Percentiles rank a stretch among this genome's conserved stretches.
Conservation (phyloP, 2,888 invertebrate genomes). For the Sminthurides aquaticus region DNA sequence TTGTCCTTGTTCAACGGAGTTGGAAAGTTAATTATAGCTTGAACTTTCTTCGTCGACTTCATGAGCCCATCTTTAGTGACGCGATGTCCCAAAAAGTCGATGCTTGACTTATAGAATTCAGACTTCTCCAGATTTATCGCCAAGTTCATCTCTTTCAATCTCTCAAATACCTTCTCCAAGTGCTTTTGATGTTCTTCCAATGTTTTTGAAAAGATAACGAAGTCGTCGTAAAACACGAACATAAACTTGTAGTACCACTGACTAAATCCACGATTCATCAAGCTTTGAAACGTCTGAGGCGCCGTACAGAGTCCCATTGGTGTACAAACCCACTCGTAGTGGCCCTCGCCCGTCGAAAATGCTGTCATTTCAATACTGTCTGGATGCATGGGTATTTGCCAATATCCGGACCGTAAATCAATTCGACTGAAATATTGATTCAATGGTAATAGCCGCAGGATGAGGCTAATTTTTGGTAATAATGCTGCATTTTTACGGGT, state of each 20-base stretch:
- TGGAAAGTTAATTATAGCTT: slow-evolving; percentile 29
- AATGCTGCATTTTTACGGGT: slow-evolving; percentile 18
- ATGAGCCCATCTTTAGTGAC: slow-evolving; percentile 24
- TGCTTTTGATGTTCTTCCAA: slow-evolving; percentile 15
- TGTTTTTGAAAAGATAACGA: slow-evolving; percentile 19
- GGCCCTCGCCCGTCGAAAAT: too few species aligned
- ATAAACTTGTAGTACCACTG: slow-evolving; percentile 21
- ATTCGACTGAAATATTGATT: slow-evolving; percentile 17
- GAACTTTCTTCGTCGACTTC: slow-evolving; percentile 22
- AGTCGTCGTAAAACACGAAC: too few species aligned
- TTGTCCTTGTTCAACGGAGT: slow-evolving; percentile 25
- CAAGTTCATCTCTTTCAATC: slow-evolving; percentile 11
- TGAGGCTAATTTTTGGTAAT: slow-evolving; percentile 9
- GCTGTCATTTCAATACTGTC: slow-evolving; percentile 28
- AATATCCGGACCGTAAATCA: slow-evolving; percentile 31
- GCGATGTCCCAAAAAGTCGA: slow-evolving; percentile 23
- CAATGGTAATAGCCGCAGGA: too few species aligned
- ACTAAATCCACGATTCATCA: too few species aligned
- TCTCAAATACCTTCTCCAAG: too few species aligned
- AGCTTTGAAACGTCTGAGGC: too few species aligned
- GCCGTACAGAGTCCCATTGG: slow-evolving; percentile 29
- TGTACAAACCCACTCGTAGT: slow-evolving; percentile 22
- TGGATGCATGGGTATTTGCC: slow-evolving; percentile 29
- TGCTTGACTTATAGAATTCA: background rate
- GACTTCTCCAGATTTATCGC: slow-evolving; percentile 21